Percentiles rank a stretch among this genome's conserved stretches.
Evolutionary conservation across 92 coral and sea anemone genomes (phyloP).

Genomic region (Heliopora coerulea): DNA sequence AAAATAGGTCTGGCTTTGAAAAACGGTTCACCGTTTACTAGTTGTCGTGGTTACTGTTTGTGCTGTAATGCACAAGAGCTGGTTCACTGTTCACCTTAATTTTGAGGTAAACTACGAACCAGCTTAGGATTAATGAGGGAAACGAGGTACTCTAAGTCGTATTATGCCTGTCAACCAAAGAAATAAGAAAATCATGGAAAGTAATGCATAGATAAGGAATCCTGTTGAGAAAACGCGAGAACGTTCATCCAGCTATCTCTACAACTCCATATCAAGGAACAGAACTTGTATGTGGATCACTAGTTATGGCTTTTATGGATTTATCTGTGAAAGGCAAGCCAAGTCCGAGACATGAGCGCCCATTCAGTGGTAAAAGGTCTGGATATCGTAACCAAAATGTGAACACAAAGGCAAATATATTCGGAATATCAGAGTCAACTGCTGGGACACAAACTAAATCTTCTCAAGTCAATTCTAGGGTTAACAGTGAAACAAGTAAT

Average conservation of each 20-base stretch:
- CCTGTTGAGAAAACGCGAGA: too few species aligned
- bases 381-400: constrained; percentile 58
- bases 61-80: too few species aligned
- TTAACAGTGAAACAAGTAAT: constrained; percentile 42
- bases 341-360: constrained; percentile 82
- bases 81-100: too few species aligned
- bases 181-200: neutral
- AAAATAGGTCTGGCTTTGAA: neutral
- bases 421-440: constrained; percentile 69
- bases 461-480: neutral
- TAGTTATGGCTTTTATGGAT: constrained; percentile 45
- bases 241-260: neutral
- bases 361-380: constrained; percentile 73
- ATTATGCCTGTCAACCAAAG: too few species aligned
- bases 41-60: constrained; percentile 37
- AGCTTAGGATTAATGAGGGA: too few species aligned
- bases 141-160: too few species aligned
- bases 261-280: too few species aligned
- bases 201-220: too few species aligned
- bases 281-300: too few species aligned
- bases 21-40: neutral
- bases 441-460: constrained; percentile 8
- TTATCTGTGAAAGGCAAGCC: constrained; percentile 82
- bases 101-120: too few species aligned
- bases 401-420: constrained; percentile 83